These are phyloP conservation scores for Rhinophrynus dorsalis DNA, from an alignment of 2,797 vertebrate species.

Conservation along the genomic window DNA sequence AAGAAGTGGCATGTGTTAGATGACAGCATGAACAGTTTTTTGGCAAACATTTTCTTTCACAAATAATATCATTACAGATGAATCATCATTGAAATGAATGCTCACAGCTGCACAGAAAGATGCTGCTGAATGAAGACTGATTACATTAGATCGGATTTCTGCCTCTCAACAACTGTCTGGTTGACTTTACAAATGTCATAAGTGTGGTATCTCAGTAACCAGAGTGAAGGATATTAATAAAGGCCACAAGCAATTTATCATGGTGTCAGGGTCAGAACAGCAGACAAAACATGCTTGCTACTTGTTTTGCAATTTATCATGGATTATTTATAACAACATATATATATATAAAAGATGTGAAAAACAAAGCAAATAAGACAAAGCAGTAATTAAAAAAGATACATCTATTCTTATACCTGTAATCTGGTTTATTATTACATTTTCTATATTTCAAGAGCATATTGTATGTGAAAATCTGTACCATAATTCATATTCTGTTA, in stretches of 20 bases:
- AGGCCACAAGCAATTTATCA: conserved; percentile 35
- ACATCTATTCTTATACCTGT: too few relatives aligned
- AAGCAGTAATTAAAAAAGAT: too few relatives aligned
- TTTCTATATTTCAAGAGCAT: too few relatives aligned
- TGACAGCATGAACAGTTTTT: conserved; percentile 49
- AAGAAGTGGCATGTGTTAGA: conserved; percentile 49
- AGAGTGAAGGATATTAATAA: conserved; percentile 41
- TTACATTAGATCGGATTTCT: conserved; percentile 45
- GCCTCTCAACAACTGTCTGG: conserved; percentile 46
- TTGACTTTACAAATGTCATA: conserved; percentile 48
- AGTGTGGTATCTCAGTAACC: conserved; percentile 40
- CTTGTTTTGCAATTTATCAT: conserved; percentile 22
- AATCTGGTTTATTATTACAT: too few relatives aligned
- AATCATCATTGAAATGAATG: conserved; percentile 50
- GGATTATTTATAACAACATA: conserved; percentile 2
- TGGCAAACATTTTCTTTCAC: conserved; percentile 48
- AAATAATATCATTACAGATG: conserved; percentile 51
- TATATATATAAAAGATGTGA: background rate
- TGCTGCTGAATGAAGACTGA: conserved; percentile 48
- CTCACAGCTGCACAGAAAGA: conserved; percentile 49
- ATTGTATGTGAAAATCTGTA: too few relatives aligned
- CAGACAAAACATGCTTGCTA: conserved; percentile 12
- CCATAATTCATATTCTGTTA: too few relatives aligned
- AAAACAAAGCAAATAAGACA: background rate
- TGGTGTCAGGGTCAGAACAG: conserved; percentile 21